phyloP scores from a whole-genome alignment of 2,797 vertebrate species.

The Ataeniobius toweri region DNA sequence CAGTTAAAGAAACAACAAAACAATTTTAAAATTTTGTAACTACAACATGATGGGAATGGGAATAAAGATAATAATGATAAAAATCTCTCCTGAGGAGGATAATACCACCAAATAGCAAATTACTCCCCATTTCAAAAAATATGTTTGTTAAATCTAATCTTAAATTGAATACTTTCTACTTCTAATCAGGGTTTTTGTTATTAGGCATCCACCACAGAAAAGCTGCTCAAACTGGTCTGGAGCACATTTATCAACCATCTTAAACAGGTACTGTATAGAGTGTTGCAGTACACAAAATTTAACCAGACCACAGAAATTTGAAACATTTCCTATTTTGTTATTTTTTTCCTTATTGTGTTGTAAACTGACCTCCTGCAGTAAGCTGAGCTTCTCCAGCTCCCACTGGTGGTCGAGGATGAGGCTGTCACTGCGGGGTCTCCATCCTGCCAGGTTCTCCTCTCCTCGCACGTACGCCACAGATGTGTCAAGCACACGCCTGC shows the following conservation, averaged over 20 bases:
- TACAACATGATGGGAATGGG: background rate
- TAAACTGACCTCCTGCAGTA: constrained; percentile 90
- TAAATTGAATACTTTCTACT: background rate
- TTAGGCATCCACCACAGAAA: background rate
- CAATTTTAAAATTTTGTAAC: background rate
- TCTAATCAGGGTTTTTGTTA: background rate
- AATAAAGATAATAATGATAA: too few species aligned
- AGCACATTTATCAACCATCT: background rate
- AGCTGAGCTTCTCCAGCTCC: constrained; percentile 98
- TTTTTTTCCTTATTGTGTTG: background rate
- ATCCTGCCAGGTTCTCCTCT: constrained; percentile 97
- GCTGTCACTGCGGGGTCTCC: constrained; percentile 97
- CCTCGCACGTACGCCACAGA: constrained; percentile 96
- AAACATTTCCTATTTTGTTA: background rate
- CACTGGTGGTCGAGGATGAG: constrained; percentile 98
- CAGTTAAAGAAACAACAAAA: background rate
- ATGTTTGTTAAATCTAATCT: background rate
- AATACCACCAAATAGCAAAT: background rate
- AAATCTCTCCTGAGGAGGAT: background rate
- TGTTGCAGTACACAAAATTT: background rate
- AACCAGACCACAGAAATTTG: background rate
- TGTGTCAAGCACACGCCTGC: constrained; percentile 94
- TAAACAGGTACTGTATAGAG: background rate
- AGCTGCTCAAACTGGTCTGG: background rate
- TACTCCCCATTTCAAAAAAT: background rate